Percentiles rank a stretch among this genome's conserved stretches.
Conservation (phyloP, 2,888 invertebrate species). For the Tiphia femorata region DNA sequence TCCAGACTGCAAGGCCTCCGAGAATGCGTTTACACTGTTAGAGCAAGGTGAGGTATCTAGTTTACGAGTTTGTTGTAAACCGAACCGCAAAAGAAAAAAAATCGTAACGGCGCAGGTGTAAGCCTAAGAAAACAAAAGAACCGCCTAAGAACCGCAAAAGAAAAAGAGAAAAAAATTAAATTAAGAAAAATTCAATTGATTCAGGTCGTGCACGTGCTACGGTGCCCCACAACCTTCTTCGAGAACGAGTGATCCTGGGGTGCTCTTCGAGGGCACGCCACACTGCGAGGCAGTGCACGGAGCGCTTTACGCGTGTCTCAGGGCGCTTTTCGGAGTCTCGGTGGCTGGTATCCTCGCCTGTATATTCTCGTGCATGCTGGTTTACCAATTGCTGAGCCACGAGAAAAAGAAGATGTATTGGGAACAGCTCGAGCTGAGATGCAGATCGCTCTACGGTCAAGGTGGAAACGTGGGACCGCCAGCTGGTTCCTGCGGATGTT, state of each 20-base stretch:
- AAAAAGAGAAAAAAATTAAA: background rate
- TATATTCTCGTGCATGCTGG: constrained; percentile 93
- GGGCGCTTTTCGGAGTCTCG: constrained; percentile 91
- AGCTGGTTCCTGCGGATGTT: constrained; percentile 75
- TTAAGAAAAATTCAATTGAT: background rate
- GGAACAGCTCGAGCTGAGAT: constrained; percentile 87
- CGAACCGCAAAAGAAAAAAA: too few species aligned
- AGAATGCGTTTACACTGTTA: constrained; percentile 85
- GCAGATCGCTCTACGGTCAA: constrained; percentile 82
- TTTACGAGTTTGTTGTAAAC: background rate
- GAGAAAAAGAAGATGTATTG: constrained; percentile 96
- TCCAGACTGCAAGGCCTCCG: constrained; percentile 85
- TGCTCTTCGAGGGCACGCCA: constrained; percentile 88
- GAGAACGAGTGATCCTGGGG: constrained; percentile 61
- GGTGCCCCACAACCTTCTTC: constrained; percentile 58
- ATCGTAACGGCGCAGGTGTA: too few species aligned
- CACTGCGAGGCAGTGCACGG: constrained; percentile 94
- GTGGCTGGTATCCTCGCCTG: constrained; percentile 91
- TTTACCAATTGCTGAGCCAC: constrained; percentile 89
- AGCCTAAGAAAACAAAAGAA: background rate
- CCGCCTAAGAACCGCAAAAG: background rate
- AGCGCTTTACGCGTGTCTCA: constrained; percentile 86
- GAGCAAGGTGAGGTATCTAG: constrained; percentile 57
- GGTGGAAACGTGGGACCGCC: constrained; percentile 69
- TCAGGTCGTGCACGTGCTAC: constrained; percentile 71